Evolutionary conservation across 2,113 vertebrate genomes (phyloP), one percentile per base, ranked within the genome.

Genomic region (Proterorhinus semilunaris): DNA sequence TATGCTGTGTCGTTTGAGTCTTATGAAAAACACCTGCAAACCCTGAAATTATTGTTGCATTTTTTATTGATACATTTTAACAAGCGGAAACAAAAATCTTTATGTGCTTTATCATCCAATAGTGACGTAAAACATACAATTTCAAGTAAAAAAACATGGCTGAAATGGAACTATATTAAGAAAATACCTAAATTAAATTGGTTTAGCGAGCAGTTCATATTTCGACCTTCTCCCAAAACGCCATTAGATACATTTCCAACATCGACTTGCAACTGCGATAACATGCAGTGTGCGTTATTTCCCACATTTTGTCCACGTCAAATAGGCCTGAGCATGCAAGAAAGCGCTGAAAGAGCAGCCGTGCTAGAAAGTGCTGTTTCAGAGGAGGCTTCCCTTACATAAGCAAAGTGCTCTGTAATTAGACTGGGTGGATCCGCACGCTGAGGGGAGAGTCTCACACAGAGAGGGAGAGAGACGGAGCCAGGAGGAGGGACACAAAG

Each of bases 401-500:
- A 90, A 91, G 87, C 86, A 87, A 75, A 83, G 66, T 71, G 80
- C 85, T 90, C 89, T 90, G 90, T 91, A 91, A 91, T 91, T 91
- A 89, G 68, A 73, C 83, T 85, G 88, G 90, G 90, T 88, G 90
- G 85, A 90, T 88, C 88, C 87, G 66, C 81, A 66, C 74, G 68
- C 53, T 27, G 66, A 57, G 76, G 81, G 69, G 57, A 76, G 68
- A 79, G 75, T 65, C 62, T 49, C 68, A 78, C 67, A 66, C 75
- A 74, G 74, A 75, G 69, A 67, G 75, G 59, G 50, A 36, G 27
- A 36, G 27, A 36, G 27, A 36, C 4, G 27, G 27, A 36, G 27
- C 27, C 27, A 36, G 27, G 27, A 53, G 66, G 62, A 81, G 64
- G 36, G 50, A 59, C 27, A 68, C 21, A 79, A 61, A 58, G 50